A percentile compares a stretch with the other conserved stretches of the same genome.
phyloP scores from a whole-genome alignment of 2,113 vertebrate genomes.

The Myrmecophaga tridactyla region DNA sequence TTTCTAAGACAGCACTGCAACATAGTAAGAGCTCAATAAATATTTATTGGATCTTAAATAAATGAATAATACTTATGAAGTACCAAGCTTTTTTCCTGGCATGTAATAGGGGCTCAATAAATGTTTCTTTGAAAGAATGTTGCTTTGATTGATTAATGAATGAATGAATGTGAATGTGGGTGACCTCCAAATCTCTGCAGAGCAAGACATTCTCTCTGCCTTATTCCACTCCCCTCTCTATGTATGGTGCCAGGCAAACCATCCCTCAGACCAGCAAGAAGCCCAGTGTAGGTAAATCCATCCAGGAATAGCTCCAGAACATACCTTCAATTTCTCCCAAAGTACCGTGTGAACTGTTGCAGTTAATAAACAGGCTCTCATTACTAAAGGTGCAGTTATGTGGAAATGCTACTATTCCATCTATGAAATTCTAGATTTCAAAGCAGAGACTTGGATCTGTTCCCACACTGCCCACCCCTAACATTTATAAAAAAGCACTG shows the following conservation, averaged over 20 bases:
- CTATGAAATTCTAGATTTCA: slow-evolving; percentile 22
- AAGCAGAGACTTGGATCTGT: slow-evolving; percentile 16
- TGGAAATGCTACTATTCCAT: background rate
- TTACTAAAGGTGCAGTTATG: background rate
- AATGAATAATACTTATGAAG: background rate
- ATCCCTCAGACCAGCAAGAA: background rate
- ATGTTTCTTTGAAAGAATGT: background rate
- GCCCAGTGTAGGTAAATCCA: background rate
- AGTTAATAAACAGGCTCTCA: background rate
- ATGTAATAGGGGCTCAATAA: background rate
- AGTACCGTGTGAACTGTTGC: background rate
- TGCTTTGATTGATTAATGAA: background rate
- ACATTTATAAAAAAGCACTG: slow-evolving; percentile 32
- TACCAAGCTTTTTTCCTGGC: background rate
- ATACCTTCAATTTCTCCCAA: background rate
- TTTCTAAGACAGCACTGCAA: background rate
- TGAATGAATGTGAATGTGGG: background rate
- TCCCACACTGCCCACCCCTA: background rate
- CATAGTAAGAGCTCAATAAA: background rate
- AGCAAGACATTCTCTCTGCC: background rate
- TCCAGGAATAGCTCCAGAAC: background rate
- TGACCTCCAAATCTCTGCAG: background rate
- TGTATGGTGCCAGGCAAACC: background rate
- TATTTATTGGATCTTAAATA: background rate
- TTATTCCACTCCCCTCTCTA: background rate